Percentiles rank a stretch among this genome's conserved stretches.
These are phyloP conservation scores for Corythornis leucogaster DNA, from an alignment of 2,797 vertebrate species.

Conservation along the genomic window DNA sequence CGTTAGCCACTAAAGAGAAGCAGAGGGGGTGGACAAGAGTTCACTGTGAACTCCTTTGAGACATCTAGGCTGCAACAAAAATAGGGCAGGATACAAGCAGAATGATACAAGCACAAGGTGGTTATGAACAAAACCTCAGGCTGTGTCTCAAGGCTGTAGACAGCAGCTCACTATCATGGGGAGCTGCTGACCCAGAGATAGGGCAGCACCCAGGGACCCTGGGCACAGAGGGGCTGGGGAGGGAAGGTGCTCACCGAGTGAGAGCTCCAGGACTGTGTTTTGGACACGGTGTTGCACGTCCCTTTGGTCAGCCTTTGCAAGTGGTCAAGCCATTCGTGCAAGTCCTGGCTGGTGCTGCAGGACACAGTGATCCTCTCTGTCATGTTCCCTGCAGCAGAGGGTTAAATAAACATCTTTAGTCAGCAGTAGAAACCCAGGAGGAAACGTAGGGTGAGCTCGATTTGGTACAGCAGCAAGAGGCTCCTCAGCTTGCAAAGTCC, in stretches of 20 bases:
- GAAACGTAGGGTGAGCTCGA: background rate
- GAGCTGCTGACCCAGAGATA: background rate
- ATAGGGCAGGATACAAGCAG: background rate
- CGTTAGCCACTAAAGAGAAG: conserved; percentile 36
- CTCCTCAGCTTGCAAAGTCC: background rate
- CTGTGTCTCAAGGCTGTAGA: background rate
- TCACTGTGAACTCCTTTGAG: background rate
- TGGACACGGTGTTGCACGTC: conserved; percentile 83
- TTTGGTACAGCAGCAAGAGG: background rate
- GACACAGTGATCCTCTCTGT: conserved; percentile 88
- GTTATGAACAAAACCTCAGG: background rate
- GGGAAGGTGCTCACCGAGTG: conserved; percentile 68
- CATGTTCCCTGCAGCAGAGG: conserved; percentile 71
- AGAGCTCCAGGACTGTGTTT: conserved; percentile 80
- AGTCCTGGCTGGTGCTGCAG: conserved; percentile 88
- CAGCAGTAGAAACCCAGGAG: background rate
- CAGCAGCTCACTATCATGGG: background rate
- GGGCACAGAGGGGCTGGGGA: background rate
- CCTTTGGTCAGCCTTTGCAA: conserved; percentile 89
- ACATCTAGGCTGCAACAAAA: background rate
- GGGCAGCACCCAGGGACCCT: background rate
- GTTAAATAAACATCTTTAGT: background rate
- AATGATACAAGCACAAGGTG: background rate
- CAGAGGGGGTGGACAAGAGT: background rate
- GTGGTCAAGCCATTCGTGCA: conserved; percentile 95